These are phyloP conservation scores for Cryptoblepharus egeriae DNA, from an alignment of 2,797 vertebrate genomes.

Conservation along the genomic window DNA sequence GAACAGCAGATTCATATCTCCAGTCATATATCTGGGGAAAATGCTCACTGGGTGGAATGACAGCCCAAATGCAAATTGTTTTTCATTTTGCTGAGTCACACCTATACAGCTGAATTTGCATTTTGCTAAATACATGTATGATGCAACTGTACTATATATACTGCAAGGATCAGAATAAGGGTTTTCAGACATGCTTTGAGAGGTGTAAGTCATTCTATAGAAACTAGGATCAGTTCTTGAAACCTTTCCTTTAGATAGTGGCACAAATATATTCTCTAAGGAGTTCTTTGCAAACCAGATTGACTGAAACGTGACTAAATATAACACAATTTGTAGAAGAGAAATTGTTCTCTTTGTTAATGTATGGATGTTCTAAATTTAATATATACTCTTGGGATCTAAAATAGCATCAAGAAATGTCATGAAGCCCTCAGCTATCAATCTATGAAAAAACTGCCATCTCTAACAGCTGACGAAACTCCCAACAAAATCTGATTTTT, in stretches of 20 bases:
- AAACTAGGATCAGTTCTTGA: background rate
- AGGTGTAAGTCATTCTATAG: background rate
- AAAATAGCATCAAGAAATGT: conserved; percentile 65
- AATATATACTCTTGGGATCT: conserved; percentile 59
- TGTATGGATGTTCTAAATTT: conserved; percentile 68
- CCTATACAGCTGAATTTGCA: no score
- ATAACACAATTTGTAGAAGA: conserved; percentile 56
- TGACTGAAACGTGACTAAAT: conserved; percentile 58
- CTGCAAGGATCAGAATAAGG: background rate
- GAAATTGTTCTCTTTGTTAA: conserved; percentile 49
- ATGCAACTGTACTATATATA: background rate
- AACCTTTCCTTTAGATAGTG: background rate
- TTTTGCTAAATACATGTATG: no score
- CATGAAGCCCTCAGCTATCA: conserved; percentile 55
- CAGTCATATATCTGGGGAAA: no score
- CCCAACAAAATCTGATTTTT: conserved; percentile 39
- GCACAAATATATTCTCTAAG: background rate
- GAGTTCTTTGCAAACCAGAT: conserved; percentile 5
- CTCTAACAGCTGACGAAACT: conserved; percentile 56
- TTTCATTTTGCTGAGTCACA: no score
- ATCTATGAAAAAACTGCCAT: conserved; percentile 34
- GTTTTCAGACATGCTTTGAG: background rate
- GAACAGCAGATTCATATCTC: no score
- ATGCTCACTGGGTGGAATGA: no score
- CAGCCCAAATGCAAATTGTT: no score